These are phyloP conservation scores for Melolontha melolontha DNA, from an alignment of 2,888 invertebrate genomes.

Conservation along the genomic window DNA sequence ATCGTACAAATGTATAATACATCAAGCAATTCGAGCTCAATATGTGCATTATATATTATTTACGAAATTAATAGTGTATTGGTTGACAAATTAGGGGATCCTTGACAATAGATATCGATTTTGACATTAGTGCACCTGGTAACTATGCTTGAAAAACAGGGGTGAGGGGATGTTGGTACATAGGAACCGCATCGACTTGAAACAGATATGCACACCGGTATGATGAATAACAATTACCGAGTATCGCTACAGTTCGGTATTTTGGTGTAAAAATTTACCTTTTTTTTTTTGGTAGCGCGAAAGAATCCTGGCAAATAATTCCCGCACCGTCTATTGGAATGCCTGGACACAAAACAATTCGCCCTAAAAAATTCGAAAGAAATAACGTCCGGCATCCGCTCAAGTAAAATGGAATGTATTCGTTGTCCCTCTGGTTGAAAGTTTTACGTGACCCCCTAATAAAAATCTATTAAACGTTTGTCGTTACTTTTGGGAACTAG, in stretches of 20 bases:
- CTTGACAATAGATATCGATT: conserved; percentile 56
- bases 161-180: conserved; percentile 10
- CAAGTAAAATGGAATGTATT: conserved; percentile 31
- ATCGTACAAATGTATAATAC: conserved; percentile 45
- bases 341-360: conserved; percentile 13
- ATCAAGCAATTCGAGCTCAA: conserved; percentile 51
- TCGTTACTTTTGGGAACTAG: not conserved
- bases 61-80: conserved; percentile 56
- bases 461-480: conserved; percentile 24
- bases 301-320: conserved; percentile 22
- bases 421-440: conserved; percentile 31
- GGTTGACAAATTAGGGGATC: conserved; percentile 57
- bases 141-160: conserved; percentile 41
- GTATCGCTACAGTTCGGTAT: too few species aligned
- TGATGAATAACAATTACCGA: conserved; percentile 12
- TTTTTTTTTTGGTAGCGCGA: conserved; percentile 6
- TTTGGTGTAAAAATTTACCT: not conserved
- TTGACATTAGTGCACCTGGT: conserved; percentile 58
- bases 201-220: conserved; percentile 4
- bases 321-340: conserved; percentile 24
- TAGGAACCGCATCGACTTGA: conserved; percentile 4
- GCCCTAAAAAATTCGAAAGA: conserved; percentile 25
- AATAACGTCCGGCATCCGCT: conserved; percentile 19
- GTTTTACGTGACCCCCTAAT: conserved; percentile 28
- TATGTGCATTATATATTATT: conserved; percentile 56